Percentiles rank a stretch among this genome's conserved stretches.
These are phyloP conservation scores for Pleuronectes platessa DNA, from an alignment of 2,113 vertebrate genomes.

Conservation along the genomic window DNA sequence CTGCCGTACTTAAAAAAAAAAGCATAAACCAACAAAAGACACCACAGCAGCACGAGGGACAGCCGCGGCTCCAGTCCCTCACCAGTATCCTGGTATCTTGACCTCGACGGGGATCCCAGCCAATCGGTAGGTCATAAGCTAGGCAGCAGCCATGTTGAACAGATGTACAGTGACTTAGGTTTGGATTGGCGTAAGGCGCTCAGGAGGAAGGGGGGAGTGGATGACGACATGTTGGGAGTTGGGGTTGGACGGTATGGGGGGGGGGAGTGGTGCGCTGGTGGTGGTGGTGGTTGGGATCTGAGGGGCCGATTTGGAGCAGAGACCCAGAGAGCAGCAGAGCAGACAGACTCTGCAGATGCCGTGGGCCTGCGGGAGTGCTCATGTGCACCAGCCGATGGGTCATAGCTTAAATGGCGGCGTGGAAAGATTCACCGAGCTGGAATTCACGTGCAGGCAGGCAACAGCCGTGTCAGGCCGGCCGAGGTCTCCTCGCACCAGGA, in stretches of 20 bases:
- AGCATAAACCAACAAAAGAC: constrained; percentile 4
- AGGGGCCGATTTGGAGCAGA: constrained; percentile 52
- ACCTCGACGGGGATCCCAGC: constrained; percentile 42
- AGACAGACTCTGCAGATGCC: constrained; percentile 72
- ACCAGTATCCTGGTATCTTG: constrained; percentile 14
- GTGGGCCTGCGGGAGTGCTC: constrained; percentile 56
- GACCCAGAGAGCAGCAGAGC: constrained; percentile 42
- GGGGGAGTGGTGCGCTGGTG: not conserved
- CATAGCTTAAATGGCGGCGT: constrained; percentile 56
- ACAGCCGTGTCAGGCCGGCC: constrained; percentile 49
- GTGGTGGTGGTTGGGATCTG: constrained; percentile 26
- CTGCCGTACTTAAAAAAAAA: not conserved
- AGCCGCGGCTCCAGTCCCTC: constrained; percentile 5
- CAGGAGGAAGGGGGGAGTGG: constrained; percentile 38
- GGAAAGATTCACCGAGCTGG: constrained; percentile 68
- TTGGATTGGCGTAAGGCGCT: constrained; percentile 67
- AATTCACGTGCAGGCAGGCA: constrained; percentile 65
- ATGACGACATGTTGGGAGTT: constrained; percentile 51
- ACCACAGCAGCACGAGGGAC: not conserved
- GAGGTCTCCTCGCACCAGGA: constrained; percentile 35
- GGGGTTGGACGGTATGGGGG: constrained; percentile 40
- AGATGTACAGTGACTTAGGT: constrained; percentile 79
- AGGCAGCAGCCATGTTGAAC: constrained; percentile 75
- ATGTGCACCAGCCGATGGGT: constrained; percentile 38
- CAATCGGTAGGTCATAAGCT: constrained; percentile 59